These are phyloP conservation scores for Agonopterix heracliana DNA, from an alignment of 2,888 invertebrate species.

Conservation along the genomic window DNA sequence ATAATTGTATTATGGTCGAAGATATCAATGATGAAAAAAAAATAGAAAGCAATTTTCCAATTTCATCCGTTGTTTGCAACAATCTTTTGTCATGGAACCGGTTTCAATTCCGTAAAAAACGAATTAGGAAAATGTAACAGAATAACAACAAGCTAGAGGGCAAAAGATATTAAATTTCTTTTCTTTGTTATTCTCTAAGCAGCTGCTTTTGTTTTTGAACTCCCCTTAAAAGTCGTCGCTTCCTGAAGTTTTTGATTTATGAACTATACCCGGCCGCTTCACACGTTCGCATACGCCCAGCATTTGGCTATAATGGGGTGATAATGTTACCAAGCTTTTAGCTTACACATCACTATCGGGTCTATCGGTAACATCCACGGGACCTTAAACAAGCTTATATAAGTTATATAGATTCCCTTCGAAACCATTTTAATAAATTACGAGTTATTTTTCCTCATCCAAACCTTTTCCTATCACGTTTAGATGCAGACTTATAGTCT, in stretches of 20 bases:
- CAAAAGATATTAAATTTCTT: constrained; percentile 31
- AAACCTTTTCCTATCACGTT: no score
- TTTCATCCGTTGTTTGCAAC: no score
- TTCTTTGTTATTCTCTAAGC: constrained; percentile 30
- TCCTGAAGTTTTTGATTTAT: constrained; percentile 52
- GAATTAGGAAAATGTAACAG: constrained; percentile 1
- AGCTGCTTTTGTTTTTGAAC: constrained; percentile 37
- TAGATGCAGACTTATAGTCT: no score
- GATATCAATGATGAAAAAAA: no score
- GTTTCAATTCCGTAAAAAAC: constrained; percentile 4
- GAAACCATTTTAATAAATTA: not conserved
- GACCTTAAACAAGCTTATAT: not conserved
- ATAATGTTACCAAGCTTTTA: constrained; percentile 26
- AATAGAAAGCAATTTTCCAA: no score
- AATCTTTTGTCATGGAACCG: not conserved
- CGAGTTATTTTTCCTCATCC: not conserved
- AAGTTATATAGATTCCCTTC: not conserved
- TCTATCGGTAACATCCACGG: constrained; percentile 3
- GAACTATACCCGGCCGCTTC: constrained; percentile 15
- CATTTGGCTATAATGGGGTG: constrained; percentile 39
- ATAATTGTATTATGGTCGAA: no score
- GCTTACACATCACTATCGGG: constrained; percentile 9
- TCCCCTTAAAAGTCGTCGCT: constrained; percentile 32
- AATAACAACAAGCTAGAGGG: constrained; percentile 12
- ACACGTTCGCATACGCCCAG: constrained; percentile 25